Evolutionary conservation across 1,140 invertebrate genomes (phyloP), one percentile per base, ranked within the genome.

Genomic region (Sycobia sp.): DNA sequence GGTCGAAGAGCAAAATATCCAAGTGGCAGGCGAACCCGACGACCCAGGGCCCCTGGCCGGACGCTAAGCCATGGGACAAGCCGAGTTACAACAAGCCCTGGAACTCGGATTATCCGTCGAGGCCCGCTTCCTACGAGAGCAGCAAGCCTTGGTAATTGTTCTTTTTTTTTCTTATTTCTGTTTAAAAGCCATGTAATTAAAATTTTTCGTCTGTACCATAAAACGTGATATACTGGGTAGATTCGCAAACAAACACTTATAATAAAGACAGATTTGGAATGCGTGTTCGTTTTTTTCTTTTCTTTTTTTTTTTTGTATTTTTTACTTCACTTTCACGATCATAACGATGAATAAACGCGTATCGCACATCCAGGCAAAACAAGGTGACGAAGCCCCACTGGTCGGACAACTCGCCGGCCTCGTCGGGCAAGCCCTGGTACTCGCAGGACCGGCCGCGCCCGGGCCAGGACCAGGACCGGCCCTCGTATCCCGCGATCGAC

Each of bases 1-100:
- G 90, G 90, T 90, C 89, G 0, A 86, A 88, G 14, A 90, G 89
- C 62, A 90, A 91, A 79, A 88, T 92, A 49, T 89, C 89, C 8
- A 92, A 91, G 73, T 92, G 90, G 90, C 87, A 90, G 68, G 83
- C 86, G 1, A 86, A 86, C 66, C 74, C 83, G 0, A 84, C 84
- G 43, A 71, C 80, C 1, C 75, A 82, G 54, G 66, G 74, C 39
- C 76, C 82, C 20, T 77, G 77, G 77, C 78, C 76, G 4, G 80
- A 82, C 9, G 63, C 67, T 50, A 78, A 73, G 36, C 73, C 71
- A 2, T 80, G 79, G 79, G 77, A 81, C 32, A 78, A 74, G 20
- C 74, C 77, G 8, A 46, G 29, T 8, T 59, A 25, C 25, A 72
- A 67, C 46, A 67, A 69, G n/a, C 71, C 58, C 0, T 81, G 77